phyloP scores from a whole-genome alignment of 2,797 vertebrate genomes.

The Glossophaga mutica region DNA sequence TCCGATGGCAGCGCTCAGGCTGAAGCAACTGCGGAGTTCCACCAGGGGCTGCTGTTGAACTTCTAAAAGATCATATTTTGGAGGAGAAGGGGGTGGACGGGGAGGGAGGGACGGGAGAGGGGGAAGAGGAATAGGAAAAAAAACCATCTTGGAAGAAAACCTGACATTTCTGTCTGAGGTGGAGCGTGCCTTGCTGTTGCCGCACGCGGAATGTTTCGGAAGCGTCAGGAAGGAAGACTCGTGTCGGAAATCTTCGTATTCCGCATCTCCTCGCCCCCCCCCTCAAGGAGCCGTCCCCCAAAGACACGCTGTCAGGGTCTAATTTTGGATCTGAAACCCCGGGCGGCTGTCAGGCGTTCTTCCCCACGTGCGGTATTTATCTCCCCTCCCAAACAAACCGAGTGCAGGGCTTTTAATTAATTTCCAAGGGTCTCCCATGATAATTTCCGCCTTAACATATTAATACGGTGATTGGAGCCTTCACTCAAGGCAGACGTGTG shows the following conservation, averaged over 20 bases:
- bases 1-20: constrained; percentile 31
- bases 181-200: constrained; percentile 74
- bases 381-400: constrained; percentile 76
- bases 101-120: constrained; percentile 20
- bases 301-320: constrained; percentile 76
- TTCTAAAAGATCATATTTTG: constrained; percentile 63
- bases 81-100: constrained; percentile 25
- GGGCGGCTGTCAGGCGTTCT: constrained; percentile 66
- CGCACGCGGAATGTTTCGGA: constrained; percentile 74
- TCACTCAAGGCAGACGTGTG: constrained; percentile 31
- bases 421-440: constrained; percentile 64
- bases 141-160: constrained; percentile 72
- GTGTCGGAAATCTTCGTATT: constrained; percentile 76
- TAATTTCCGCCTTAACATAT: constrained; percentile 40
- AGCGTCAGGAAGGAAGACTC: constrained; percentile 75
- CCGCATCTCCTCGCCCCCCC: constrained; percentile 66
- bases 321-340: constrained; percentile 74
- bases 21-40: constrained; percentile 68
- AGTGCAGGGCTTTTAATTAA: constrained; percentile 70
- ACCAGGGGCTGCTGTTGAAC: constrained; percentile 85
- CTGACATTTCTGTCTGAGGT: constrained; percentile 78
- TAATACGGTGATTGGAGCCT: constrained; percentile 63
- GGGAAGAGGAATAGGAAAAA: constrained; percentile 42
- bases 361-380: constrained; percentile 74
- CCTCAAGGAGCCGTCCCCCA: constrained; percentile 72